These are phyloP conservation scores for Ciconia nigra DNA, from an alignment of 2,797 vertebrate genomes.

Conservation along the genomic window DNA sequence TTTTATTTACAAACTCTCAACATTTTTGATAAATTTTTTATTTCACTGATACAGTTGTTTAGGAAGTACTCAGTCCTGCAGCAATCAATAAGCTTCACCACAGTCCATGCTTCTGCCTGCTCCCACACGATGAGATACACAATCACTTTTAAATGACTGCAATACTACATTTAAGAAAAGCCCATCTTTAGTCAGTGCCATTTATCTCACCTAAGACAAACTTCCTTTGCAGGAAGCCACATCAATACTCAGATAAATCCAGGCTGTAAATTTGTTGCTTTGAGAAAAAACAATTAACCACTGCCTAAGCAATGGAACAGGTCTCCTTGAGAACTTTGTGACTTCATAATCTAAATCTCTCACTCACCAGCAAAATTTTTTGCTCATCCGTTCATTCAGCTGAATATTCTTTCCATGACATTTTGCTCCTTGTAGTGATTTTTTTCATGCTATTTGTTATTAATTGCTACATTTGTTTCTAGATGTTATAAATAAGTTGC, in stretches of 20 bases:
- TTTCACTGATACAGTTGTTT: background rate
- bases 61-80: background rate
- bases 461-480: background rate
- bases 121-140: background rate
- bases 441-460: background rate
- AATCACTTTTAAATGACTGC: background rate
- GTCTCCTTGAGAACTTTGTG: background rate
- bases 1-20: background rate
- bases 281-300: background rate
- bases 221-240: background rate
- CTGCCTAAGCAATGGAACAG: background rate
- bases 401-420: background rate
- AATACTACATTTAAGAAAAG: background rate
- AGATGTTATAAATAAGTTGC: background rate
- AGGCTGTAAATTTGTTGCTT: background rate
- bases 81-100: background rate
- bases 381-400: background rate
- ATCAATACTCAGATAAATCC: background rate
- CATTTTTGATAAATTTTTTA: fast-evolving
- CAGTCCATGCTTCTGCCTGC: background rate
- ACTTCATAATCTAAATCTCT: background rate
- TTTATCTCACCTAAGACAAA: background rate
- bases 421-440: background rate
- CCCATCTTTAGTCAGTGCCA: background rate
- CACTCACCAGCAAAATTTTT: background rate